Evolutionary conservation across 2,888 invertebrate genomes (phyloP).

Genomic region (Caradrina kadenii): DNA sequence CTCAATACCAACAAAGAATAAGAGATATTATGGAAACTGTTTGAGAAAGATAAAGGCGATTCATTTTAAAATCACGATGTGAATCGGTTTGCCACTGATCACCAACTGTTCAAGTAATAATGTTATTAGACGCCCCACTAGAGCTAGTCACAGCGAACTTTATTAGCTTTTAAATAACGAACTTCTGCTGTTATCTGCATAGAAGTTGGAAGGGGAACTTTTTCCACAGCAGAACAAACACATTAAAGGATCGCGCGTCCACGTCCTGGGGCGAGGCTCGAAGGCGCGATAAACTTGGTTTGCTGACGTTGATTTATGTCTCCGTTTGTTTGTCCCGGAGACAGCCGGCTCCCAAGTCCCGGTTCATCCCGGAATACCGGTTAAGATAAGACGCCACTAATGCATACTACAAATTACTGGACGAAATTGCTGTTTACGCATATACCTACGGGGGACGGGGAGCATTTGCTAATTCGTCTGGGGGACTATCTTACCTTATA

Average conservation of each 20-base stretch:
- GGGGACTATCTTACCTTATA: slow-evolving; percentile 66
- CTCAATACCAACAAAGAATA: neutral
- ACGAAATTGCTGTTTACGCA: slow-evolving; percentile 79
- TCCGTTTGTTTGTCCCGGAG: slow-evolving; percentile 87
- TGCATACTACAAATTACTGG: slow-evolving; percentile 85
- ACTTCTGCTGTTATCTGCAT: slow-evolving; percentile 69
- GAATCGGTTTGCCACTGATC: slow-evolving; percentile 31
- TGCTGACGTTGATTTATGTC: slow-evolving; percentile 89
- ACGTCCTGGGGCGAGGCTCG: slow-evolving; percentile 74
- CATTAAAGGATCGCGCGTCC: slow-evolving; percentile 82
- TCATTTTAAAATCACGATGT: slow-evolving; percentile 33
- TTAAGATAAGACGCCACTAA: slow-evolving; percentile 83
- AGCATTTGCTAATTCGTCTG: slow-evolving; percentile 65
- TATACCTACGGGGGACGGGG: slow-evolving; percentile 64
- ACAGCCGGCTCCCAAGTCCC: slow-evolving; percentile 77
- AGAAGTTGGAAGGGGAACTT: slow-evolving; percentile 69
- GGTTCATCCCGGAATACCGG: slow-evolving; percentile 81
- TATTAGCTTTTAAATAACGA: slow-evolving; percentile 67
- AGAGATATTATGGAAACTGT: neutral
- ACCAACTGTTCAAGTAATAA: slow-evolving; percentile 50
- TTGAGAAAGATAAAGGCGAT: slow-evolving; percentile 13
- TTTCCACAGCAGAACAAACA: slow-evolving; percentile 82
- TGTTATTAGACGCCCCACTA: slow-evolving; percentile 48
- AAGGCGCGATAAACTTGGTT: slow-evolving; percentile 85
- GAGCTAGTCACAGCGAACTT: slow-evolving; percentile 51